phyloP scores from a whole-genome alignment of 2,113 vertebrate species.

The Xenopus borealis region DNA sequence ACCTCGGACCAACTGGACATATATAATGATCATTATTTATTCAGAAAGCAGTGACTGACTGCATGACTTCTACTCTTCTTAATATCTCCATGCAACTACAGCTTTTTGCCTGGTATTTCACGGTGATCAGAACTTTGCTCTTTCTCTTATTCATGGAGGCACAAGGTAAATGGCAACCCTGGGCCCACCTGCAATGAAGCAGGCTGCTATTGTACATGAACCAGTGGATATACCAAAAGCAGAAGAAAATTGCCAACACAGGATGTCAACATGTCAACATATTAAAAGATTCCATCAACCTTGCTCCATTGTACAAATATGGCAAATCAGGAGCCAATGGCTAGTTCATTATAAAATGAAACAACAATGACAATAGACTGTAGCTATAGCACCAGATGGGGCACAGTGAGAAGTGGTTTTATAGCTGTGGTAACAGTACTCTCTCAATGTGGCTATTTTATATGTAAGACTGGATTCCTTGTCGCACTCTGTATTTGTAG shows the following conservation, averaged over 20 bases:
- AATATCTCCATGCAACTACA: too few species aligned
- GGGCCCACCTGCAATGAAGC: background rate
- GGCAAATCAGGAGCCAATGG: constrained; percentile 1
- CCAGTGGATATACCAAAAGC: background rate
- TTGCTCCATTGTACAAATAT: background rate
- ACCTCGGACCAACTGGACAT: too few species aligned
- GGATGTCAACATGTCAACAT: constrained; percentile 16
- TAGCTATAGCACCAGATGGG: constrained; percentile 7
- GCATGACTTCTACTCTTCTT: too few species aligned
- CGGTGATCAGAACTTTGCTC: background rate
- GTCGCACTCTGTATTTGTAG: constrained; percentile 1
- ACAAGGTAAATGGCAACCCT: background rate
- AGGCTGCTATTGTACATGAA: background rate
- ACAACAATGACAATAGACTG: background rate
- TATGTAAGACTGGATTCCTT: constrained; percentile 29
- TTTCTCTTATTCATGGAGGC: background rate
- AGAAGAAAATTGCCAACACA: background rate
- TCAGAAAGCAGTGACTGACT: too few species aligned
- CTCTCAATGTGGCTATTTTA: constrained; percentile 24
- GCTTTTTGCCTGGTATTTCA: background rate
- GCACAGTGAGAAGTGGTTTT: constrained; percentile 15
- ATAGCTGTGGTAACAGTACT: constrained; percentile 19
- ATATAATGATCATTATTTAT: too few species aligned
- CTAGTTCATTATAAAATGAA: constrained; percentile 25
- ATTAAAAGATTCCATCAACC: background rate